Conservation (phyloP, 2,888 invertebrate genomes). For the Xestia sexstrigata region DNA sequence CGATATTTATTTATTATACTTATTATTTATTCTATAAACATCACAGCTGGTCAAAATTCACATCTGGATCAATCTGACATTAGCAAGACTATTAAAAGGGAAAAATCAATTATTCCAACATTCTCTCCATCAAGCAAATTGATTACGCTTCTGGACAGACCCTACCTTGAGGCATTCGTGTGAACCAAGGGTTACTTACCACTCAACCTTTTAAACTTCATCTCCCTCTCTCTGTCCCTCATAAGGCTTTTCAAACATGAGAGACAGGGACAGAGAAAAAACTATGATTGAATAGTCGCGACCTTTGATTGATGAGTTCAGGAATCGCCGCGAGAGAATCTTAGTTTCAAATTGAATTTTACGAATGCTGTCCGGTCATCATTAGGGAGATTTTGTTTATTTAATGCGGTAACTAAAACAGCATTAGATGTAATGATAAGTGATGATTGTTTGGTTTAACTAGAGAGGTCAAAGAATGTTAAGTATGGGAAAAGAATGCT, state of each 20-base stretch:
- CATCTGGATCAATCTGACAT: slow-evolving; percentile 47
- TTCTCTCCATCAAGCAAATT: slow-evolving; percentile 73
- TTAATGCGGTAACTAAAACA: slow-evolving; percentile 68
- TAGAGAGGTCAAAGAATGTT: slow-evolving; percentile 1
- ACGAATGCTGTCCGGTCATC: slow-evolving; percentile 71
- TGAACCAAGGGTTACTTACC: slow-evolving; percentile 71
- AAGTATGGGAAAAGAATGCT: not conserved
- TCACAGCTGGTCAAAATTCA: slow-evolving; percentile 44
- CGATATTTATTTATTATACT: too few relatives aligned
- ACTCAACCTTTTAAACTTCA: slow-evolving; percentile 49
- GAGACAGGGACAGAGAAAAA: slow-evolving; percentile 56
- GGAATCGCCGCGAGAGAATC: slow-evolving; percentile 75
- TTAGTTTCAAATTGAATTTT: slow-evolving; percentile 77
- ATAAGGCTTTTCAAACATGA: not conserved
- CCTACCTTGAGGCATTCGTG: slow-evolving; percentile 75
- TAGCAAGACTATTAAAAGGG: slow-evolving; percentile 55
- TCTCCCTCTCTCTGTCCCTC: slow-evolving; percentile 51
- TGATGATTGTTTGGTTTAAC: not conserved
- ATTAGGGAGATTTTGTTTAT: slow-evolving; percentile 78
- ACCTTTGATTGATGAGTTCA: slow-evolving; percentile 81
- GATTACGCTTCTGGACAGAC: slow-evolving; percentile 76
- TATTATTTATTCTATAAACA: not conserved
- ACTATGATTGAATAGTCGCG: slow-evolving; percentile 65
- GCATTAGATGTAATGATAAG: slow-evolving; percentile 38
- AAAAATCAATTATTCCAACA: slow-evolving; percentile 65